Evolutionary conservation across 2,113 vertebrate species (phyloP).

Genomic region (Catharus minimus): DNA sequence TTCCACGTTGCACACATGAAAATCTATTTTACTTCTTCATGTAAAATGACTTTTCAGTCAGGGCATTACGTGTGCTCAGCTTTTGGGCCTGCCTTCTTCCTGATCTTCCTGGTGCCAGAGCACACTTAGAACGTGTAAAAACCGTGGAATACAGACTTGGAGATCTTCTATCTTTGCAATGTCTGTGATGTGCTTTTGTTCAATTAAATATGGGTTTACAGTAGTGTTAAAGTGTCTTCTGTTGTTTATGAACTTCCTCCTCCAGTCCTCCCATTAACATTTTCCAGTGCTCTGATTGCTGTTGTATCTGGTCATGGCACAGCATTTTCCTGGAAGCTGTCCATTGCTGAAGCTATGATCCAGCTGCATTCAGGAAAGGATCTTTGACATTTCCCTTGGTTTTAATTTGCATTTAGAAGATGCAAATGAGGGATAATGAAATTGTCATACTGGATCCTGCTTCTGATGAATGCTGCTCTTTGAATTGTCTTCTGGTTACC

Average conservation of each 20-base stretch:
- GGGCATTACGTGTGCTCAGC: neutral
- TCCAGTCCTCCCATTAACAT: neutral
- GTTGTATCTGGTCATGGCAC: neutral
- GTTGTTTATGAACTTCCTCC: neutral
- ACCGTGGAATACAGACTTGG: accelerated
- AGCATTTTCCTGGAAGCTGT: neutral
- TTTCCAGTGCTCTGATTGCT: neutral
- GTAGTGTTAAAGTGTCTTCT: neutral
- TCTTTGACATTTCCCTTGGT: neutral
- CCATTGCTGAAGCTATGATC: neutral
- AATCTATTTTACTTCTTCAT: neutral
- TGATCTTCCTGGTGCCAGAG: neutral
- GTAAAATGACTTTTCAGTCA: neutral
- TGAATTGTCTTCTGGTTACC: neutral
- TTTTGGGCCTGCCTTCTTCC: neutral
- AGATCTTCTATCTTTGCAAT: neutral
- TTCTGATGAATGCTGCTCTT: neutral
- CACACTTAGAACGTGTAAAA: neutral
- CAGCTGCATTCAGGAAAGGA: neutral
- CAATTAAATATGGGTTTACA: neutral
- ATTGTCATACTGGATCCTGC: neutral
- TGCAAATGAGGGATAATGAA: neutral
- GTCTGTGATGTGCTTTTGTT: neutral
- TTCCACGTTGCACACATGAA: neutral
- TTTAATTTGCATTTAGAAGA: conserved; percentile 2